Base-by-base conservation (phyloP, 2,113 vertebrate genomes). In the Rhabdornis inornatus region DNA sequence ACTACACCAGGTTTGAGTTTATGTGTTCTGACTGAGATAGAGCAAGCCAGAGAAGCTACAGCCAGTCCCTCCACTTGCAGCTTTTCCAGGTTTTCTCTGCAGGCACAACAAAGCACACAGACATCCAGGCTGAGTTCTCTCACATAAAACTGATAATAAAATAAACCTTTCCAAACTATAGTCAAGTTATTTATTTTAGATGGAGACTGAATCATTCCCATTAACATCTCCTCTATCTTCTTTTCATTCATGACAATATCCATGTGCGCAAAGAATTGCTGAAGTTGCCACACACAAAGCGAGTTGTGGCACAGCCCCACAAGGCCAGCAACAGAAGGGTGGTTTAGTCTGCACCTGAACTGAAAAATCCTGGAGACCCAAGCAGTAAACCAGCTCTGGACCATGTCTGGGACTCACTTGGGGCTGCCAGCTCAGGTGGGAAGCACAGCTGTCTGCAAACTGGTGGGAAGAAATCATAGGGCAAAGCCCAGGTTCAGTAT, bases 361-460 rank as follows among this genome's bases (percentile, higher is more conserved):
- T 33, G 35, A 52, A 57, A 57, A 87, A 8, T 10, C 23, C 2
- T 1, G 4, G 22, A 37, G 44, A 31, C 6, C 6, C 35, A 23
- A 72, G 39, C 33, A 49, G 19, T 7, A 7, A 15, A 37, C 10
- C 30, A 61, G 27, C 31, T 66, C 11, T 52, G 42, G 44, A 63
- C 4, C 2, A 0, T 8, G 8, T 2, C 33, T 4, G 15, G 35
- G 39, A 15, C 33, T 37, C 37, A 11, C 9, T 4, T 44, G 31
- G 70, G 70, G 6, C 80, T 17, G 35, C 22, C 5, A 60, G 55
- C 30, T 70, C n/a, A 11, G 50, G 11, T 24, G n/a, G 11, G 44
- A 53, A 57, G 28, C 45, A 81, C 50, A 40, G 3, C 20, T 44
- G 28, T 8, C 18, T 61, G 31, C n/a, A 61, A 10, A 44, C 5